These are phyloP conservation scores for Sturmia bella DNA, from an alignment of 2,888 invertebrate species.

Conservation along the genomic window DNA sequence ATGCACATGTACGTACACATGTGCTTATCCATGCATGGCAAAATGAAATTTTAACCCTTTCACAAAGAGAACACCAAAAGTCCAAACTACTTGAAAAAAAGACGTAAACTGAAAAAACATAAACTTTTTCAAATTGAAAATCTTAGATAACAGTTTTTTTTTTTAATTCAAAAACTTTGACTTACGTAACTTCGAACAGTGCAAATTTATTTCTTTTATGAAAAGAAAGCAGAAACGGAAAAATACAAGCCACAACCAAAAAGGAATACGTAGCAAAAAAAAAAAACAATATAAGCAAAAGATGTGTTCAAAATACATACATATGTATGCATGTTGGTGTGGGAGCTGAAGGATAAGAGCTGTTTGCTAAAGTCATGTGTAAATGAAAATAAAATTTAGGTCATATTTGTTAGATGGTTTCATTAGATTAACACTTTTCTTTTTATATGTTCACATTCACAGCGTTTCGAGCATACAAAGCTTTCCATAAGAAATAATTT, in stretches of 20 bases:
- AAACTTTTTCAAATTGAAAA: slow-evolving; percentile 63
- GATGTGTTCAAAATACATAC: slow-evolving; percentile 17
- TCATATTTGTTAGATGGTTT: slow-evolving; percentile 71
- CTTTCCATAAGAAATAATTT: slow-evolving; percentile 15
- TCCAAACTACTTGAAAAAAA: slow-evolving; percentile 31
- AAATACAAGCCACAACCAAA: slow-evolving; percentile 13
- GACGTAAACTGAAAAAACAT: slow-evolving; percentile 25
- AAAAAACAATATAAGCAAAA: slow-evolving; percentile 16
- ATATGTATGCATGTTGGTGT: not conserved
- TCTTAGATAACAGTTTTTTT: slow-evolving; percentile 63
- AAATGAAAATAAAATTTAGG: slow-evolving; percentile 64
- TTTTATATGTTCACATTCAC: slow-evolving; percentile 47
- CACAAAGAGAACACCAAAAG: slow-evolving; percentile 15
- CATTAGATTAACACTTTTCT: slow-evolving; percentile 71
- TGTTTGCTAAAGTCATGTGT: slow-evolving; percentile 26
- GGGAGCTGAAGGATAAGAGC: not conserved
- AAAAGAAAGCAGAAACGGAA: not conserved
- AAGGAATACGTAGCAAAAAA: slow-evolving; percentile 12
- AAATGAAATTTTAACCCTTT: slow-evolving; percentile 59
- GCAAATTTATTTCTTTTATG: slow-evolving; percentile 46
- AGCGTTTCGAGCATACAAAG: slow-evolving; percentile 30
- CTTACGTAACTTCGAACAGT: slow-evolving; percentile 46
- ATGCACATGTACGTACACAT: not conserved
- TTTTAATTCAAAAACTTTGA: slow-evolving; percentile 60
- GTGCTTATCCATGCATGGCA: not conserved